Base-by-base conservation (phyloP, 2,888 invertebrate species). In the Neelides folsomi region DNA sequence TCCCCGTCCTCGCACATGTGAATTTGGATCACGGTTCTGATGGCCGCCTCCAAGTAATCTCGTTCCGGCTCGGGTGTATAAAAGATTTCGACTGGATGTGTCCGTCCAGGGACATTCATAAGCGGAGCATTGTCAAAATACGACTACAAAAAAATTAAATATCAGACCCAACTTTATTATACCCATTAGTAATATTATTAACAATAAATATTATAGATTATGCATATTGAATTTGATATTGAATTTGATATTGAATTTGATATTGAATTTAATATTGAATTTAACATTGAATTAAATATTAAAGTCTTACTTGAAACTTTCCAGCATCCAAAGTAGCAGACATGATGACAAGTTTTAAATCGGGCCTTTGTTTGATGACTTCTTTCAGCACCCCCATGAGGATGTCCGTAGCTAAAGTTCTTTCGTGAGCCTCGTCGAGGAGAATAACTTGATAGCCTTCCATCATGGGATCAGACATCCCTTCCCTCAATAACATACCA, bases 291-390 rank as follows among this genome's bases (percentile, higher is more conserved):
- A 12, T 12, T 13, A 12, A 10, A 8, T 10, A 41, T 8, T 15
- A 10, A 43, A 13, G 7, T 12, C 57, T 53, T 65, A 75, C 76
- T 71, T 78, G 95, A 72, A 99, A 99, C 71, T 99, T 99, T 5
- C 97, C 98, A 44, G 98, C 97, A 71, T 99, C 98, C 34, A 99
- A 74, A 0, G 98, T 99, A 1, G 98, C 98, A 56, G 94, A 94
- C 98, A 99, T 99, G 66, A 99, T 88, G 56, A 99, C 92, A 52
- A 99, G 76, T 71, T 98, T 98, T 52, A 99, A 75, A 71, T 98
- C 97, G 0, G 78, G 72, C 19, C 98, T 77, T 66, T 95, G 93
- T 60, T 86, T 87, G 8, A 87, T 87, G 0, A 98, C 94, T 74
- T 99, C 97, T 71, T 98, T 95, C 0, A 93, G 72, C 0, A 99